These are phyloP conservation scores for Cisticola juncidis DNA, from an alignment of 2,113 vertebrate species.

Conservation along the genomic window DNA sequence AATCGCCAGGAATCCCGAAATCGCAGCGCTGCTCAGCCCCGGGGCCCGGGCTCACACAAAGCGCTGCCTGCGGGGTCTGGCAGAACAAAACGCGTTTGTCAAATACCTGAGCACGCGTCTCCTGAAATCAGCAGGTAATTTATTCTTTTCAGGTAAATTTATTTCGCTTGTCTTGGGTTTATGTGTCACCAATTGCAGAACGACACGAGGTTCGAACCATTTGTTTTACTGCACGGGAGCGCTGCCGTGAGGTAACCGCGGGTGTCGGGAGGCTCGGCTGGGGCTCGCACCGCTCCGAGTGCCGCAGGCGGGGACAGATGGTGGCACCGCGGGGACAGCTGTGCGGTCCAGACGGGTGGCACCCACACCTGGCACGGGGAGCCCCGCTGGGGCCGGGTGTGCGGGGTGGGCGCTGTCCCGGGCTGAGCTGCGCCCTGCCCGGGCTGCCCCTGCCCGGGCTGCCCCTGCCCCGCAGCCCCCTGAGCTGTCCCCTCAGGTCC, in stretches of 20 bases:
- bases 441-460: no score
- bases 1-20: accelerated
- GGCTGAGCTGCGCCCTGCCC: no score
- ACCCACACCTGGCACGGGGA: no score
- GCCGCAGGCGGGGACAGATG: no score
- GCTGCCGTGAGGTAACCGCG: background rate
- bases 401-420: no score
- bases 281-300: no score
- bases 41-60: background rate
- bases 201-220: background rate
- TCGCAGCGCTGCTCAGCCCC: accelerated
- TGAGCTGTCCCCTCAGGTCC: no score
- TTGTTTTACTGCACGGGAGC: background rate
- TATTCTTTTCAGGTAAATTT: background rate
- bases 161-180: background rate
- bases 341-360: no score
- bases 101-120: background rate
- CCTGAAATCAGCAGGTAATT: background rate
- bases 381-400: no score
- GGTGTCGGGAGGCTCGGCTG: no score
- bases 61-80: background rate
- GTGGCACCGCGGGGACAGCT: no score
- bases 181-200: background rate
- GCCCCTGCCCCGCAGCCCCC: no score
- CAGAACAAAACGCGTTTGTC: background rate